A percentile compares a stretch with the other conserved stretches of the same genome.
Evolutionary conservation across 2,113 vertebrate species (phyloP).

Genomic region (Ginglymostoma cirratum): DNA sequence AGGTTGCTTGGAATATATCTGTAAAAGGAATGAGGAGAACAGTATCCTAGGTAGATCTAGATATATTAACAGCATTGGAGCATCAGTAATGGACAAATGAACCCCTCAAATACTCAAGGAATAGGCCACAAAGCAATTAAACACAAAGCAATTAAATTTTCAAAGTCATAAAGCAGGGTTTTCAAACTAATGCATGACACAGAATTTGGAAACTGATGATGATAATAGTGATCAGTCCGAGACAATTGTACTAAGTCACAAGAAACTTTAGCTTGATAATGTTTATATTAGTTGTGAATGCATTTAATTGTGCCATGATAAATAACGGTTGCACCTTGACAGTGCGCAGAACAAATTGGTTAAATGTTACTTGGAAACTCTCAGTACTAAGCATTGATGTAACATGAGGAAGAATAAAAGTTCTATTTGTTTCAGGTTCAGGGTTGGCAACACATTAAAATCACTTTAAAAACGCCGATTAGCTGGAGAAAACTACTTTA

Average conservation of each 20-base stretch:
- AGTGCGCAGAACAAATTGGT: no score
- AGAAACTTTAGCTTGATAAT: neutral
- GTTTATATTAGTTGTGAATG: neutral
- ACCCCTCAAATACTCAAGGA: no score
- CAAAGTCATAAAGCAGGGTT: neutral
- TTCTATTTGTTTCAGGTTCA: neutral
- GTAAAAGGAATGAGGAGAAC: neutral
- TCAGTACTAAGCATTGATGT: neutral
- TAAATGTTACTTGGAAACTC: no score
- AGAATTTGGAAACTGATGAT: neutral
- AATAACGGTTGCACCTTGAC: no score
- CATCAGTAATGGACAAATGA: neutral
- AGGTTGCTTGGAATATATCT: no score
- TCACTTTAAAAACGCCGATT: neutral
- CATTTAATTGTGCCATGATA: neutral
- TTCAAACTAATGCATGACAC: neutral
- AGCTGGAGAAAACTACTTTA: neutral
- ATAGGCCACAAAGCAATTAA: neutral
- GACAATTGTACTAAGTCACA: neutral
- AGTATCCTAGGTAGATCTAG: neutral
- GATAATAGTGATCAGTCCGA: neutral
- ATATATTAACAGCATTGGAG: neutral
- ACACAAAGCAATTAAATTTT: neutral
- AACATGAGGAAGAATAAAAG: neutral
- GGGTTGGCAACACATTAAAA: neutral